Percentiles rank a stretch among this genome's conserved stretches.
phyloP scores from a whole-genome alignment of 92 coral and sea anemone genomes.

The Paragorgia papillata region DNA sequence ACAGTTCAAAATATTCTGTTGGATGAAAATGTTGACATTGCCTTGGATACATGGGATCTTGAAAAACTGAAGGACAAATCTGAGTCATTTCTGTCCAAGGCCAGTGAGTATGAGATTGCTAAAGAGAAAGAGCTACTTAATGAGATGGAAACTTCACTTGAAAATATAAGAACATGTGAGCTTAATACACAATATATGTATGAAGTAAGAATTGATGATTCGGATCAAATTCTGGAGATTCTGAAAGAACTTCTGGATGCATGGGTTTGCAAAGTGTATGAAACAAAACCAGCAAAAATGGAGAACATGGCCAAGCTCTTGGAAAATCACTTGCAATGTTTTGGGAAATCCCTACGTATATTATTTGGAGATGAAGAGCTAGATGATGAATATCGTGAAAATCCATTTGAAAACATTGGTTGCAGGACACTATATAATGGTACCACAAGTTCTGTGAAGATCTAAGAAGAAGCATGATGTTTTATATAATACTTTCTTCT shows the following conservation, averaged over 20 bases:
- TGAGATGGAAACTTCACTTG: neutral
- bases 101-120: neutral
- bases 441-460: too few relatives aligned
- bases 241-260: neutral
- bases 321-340: too few relatives aligned
- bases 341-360: too few relatives aligned
- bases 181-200: neutral
- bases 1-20: neutral
- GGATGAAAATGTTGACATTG: neutral
- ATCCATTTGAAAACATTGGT: too few relatives aligned
- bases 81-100: neutral
- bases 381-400: too few relatives aligned
- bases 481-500: too few relatives aligned
- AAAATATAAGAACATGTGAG: neutral
- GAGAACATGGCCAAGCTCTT: too few relatives aligned
- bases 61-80: neutral
- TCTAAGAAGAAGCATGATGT: too few relatives aligned
- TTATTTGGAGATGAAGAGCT: too few relatives aligned
- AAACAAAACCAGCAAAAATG: too few relatives aligned
- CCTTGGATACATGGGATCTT: neutral
- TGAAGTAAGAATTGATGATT: neutral
- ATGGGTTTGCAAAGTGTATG: constrained; percentile 2
- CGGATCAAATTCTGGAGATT: neutral
- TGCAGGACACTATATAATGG: too few relatives aligned
- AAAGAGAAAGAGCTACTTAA: neutral